A percentile compares a stretch with the other conserved stretches of the same genome.
Evolutionary conservation across 2,797 vertebrate genomes (phyloP).

Genomic region (Arctocebus calabarensis): DNA sequence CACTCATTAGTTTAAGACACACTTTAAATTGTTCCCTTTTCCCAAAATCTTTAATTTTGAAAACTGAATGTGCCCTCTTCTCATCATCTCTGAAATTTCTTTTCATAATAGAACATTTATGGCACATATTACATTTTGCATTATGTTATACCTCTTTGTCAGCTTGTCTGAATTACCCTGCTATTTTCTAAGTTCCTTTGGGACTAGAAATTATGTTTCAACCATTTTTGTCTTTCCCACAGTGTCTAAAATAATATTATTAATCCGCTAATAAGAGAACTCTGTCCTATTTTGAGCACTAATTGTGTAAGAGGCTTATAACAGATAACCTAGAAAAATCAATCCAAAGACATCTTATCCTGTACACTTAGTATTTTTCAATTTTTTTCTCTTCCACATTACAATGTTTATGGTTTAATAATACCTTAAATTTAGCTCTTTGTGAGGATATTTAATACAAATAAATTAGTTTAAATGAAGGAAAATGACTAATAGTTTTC

Average conservation of each 20-base stretch:
- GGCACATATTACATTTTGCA: not conserved
- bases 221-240: slow-evolving; percentile 54
- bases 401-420: not conserved
- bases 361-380: slow-evolving; percentile 14
- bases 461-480: slow-evolving; percentile 47
- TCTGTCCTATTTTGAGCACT: slow-evolving; percentile 28
- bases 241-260: slow-evolving; percentile 60
- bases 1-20: not conserved
- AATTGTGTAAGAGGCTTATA: slow-evolving; percentile 58
- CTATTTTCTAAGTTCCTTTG: slow-evolving; percentile 47
- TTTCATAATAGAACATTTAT: not conserved
- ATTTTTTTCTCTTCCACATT: slow-evolving; percentile 46
- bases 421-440: slow-evolving; percentile 31
- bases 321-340: slow-evolving; percentile 61
- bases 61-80: not conserved
- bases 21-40: not conserved
- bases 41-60: slow-evolving; percentile 10
- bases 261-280: slow-evolving; percentile 66
- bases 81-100: not conserved
- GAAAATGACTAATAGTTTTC: slow-evolving; percentile 48
- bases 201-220: slow-evolving; percentile 23
- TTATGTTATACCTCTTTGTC: slow-evolving; percentile 29
- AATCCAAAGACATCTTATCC: slow-evolving; percentile 58
- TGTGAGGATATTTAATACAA: slow-evolving; percentile 43
- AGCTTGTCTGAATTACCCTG: slow-evolving; percentile 20